phyloP scores from a whole-genome alignment of 2,113 vertebrate genomes.

The Andinoacara biseriatus region DNA sequence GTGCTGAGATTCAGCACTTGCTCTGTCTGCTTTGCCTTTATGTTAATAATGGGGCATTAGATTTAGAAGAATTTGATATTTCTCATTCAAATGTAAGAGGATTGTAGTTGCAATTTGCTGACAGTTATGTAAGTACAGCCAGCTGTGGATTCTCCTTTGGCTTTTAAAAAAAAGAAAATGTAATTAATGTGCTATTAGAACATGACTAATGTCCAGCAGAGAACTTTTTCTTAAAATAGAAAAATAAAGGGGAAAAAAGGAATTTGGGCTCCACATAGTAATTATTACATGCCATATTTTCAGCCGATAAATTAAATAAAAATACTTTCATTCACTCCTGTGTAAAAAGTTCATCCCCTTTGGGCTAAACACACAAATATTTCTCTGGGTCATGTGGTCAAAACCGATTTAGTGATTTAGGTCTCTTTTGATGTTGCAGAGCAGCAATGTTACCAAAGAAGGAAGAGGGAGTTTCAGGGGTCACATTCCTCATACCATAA shows the following conservation, averaged over 20 bases:
- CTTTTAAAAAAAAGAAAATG: too few relatives aligned
- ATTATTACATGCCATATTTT: background rate
- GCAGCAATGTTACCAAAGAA: conserved; percentile 69
- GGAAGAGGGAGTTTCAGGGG: conserved; percentile 50
- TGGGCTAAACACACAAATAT: conserved; percentile 53
- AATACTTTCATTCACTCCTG: conserved; percentile 5
- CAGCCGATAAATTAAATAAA: conserved; percentile 11
- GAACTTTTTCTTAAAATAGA: background rate
- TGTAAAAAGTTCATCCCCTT: conserved; percentile 33
- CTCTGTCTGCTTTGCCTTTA: background rate
- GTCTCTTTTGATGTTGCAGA: conserved; percentile 43
- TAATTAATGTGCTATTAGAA: conserved; percentile 5
- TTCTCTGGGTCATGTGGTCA: conserved; percentile 60
- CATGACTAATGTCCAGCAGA: background rate
- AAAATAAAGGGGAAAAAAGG: background rate
- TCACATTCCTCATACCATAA: conserved; percentile 58
- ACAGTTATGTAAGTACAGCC: background rate
- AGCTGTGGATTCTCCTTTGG: background rate
- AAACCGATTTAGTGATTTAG: conserved; percentile 62
- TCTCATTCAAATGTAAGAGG: background rate
- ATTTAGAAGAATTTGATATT: background rate
- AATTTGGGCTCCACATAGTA: background rate
- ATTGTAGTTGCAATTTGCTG: background rate
- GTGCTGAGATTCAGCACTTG: background rate
- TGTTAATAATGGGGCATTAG: background rate